phyloP scores from a whole-genome alignment of 2,113 vertebrate genomes.

The Nothoprocta pentlandii region DNA sequence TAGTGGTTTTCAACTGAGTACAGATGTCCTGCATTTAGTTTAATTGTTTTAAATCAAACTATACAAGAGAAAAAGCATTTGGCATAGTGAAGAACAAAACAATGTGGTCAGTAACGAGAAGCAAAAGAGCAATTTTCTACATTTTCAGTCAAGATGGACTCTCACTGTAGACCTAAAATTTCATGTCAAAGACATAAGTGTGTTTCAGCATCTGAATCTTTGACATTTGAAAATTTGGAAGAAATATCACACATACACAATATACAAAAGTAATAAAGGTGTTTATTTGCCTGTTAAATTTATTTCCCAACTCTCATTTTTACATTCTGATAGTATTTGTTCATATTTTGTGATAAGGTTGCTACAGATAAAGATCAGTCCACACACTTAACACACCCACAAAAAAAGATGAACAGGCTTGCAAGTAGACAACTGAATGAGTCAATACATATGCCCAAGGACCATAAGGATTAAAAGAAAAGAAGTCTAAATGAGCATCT shows the following conservation, averaged over 20 bases:
- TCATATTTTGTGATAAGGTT: slow-evolving; percentile 48
- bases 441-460: not conserved
- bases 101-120: not conserved
- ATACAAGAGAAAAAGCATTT: not conserved
- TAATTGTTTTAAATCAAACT: not conserved
- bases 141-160: not conserved
- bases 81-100: not conserved
- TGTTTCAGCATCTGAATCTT: not conserved
- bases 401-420: slow-evolving; percentile 61
- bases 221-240: not conserved
- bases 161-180: not conserved
- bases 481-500: not conserved
- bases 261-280: not conserved
- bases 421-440: not conserved
- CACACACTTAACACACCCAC: slow-evolving; percentile 43
- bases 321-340: not conserved
- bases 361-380: slow-evolving; percentile 23
- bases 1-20: not conserved
- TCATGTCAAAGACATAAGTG: not conserved
- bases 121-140: not conserved
- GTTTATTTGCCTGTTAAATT: not conserved
- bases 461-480: slow-evolving; percentile 37
- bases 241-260: not conserved
- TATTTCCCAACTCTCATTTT: not conserved
- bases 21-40: not conserved